phyloP scores from a whole-genome alignment of 1,140 invertebrate genomes.

The Lineus longissimus region DNA sequence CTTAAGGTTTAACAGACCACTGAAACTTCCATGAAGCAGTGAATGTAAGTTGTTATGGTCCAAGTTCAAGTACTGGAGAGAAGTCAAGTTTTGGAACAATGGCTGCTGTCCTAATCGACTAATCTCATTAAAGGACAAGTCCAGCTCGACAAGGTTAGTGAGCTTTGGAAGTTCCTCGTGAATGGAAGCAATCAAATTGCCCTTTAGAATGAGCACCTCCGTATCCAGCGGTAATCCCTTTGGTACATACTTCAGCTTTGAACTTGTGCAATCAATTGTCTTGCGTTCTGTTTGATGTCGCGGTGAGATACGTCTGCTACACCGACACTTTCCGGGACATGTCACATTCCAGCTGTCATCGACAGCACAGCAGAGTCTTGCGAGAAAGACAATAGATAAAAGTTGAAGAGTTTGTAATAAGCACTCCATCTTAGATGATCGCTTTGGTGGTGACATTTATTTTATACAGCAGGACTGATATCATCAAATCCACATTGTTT shows the following conservation, averaged over 20 bases:
- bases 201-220: slow-evolving; percentile 32
- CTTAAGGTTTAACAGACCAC: slow-evolving; percentile 32
- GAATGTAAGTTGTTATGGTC: slow-evolving; percentile 28
- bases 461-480: too few species aligned
- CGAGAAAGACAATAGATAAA: too few species aligned
- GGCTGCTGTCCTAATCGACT: slow-evolving; percentile 25
- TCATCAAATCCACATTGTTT: too few species aligned
- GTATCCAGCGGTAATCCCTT: slow-evolving; percentile 27
- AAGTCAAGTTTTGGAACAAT: slow-evolving; percentile 29
- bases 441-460: too few species aligned
- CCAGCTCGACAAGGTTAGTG: slow-evolving; percentile 25
- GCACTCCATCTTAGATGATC: too few species aligned
- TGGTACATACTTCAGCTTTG: slow-evolving; percentile 23
- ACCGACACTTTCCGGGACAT: slow-evolving; percentile 24
- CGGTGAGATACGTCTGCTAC: slow-evolving; percentile 12
- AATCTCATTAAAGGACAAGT: slow-evolving; percentile 37
- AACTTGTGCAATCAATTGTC: slow-evolving; percentile 36
- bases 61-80: slow-evolving; percentile 32
- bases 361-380: too few species aligned
- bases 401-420: too few species aligned
- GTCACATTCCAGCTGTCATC: not conserved
- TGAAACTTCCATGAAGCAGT: slow-evolving; percentile 36
- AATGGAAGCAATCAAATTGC: slow-evolving; percentile 32
- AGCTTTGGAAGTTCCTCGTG: slow-evolving; percentile 23
- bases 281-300: slow-evolving; percentile 12